Conservation (phyloP, 1,140 invertebrate genomes). For the Matsumurasca onukii region DNA sequence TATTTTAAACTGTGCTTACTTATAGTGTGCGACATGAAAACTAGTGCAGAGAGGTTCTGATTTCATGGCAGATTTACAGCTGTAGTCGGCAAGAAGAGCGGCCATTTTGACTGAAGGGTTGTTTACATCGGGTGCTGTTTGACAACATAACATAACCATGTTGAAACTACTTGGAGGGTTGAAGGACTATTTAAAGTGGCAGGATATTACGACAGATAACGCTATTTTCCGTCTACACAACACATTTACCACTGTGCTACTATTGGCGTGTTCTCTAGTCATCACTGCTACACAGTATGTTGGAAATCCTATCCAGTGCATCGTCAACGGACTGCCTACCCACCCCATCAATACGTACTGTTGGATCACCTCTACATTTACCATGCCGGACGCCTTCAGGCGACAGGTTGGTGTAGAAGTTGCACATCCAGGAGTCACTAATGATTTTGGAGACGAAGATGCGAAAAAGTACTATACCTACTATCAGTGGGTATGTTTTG, state of each 20-base stretch:
- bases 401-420: constrained; percentile 77
- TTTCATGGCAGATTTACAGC: not conserved
- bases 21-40: not conserved
- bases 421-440: constrained; percentile 78
- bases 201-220: constrained; percentile 81
- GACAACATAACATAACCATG: constrained; percentile 54
- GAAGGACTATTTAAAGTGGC: constrained; percentile 78
- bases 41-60: not conserved
- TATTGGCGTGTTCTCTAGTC: constrained; percentile 83
- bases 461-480: constrained; percentile 78
- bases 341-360: constrained; percentile 88
- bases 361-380: constrained; percentile 91
- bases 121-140: constrained; percentile 11
- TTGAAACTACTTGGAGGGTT: constrained; percentile 80
- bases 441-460: constrained; percentile 70
- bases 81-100: constrained; percentile 18
- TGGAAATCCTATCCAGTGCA: constrained; percentile 90
- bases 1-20: not conserved
- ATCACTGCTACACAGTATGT: constrained; percentile 92
- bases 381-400: constrained; percentile 84
- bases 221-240: constrained; percentile 89
- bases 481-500: constrained; percentile 95
- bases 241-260: constrained; percentile 80
- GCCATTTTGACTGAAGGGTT: constrained; percentile 24
- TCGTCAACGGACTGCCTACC: constrained; percentile 67